phyloP scores from a whole-genome alignment of 2,797 vertebrate genomes.

The Gymnothorax javanicus region DNA sequence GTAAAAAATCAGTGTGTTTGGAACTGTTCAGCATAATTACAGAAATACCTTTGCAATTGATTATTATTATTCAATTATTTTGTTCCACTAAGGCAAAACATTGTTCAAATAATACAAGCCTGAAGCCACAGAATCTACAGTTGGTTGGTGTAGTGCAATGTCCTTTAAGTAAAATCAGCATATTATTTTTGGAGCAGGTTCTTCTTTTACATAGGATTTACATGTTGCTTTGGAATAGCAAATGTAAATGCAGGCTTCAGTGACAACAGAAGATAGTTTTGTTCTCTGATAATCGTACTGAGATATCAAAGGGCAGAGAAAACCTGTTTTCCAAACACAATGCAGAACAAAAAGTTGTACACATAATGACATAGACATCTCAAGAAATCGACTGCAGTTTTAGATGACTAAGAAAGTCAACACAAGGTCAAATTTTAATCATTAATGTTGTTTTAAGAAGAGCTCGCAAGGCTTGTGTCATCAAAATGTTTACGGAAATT shows the following conservation, averaged over 20 bases:
- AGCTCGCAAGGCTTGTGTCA: conserved; percentile 47
- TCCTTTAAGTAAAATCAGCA: conserved; percentile 16
- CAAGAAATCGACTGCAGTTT: background rate
- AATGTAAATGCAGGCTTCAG: conserved; percentile 63
- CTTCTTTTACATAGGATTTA: conserved; percentile 79
- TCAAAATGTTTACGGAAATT: conserved; percentile 71
- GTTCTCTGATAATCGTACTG: conserved; percentile 19
- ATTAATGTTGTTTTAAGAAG: conserved; percentile 38
- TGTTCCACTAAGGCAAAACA: background rate
- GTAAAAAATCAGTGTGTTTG: background rate
- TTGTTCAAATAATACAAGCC: background rate
- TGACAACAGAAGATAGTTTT: conserved; percentile 62
- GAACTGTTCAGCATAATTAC: background rate
- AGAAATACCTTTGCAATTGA: background rate
- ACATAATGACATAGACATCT: background rate
- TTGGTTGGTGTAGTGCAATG: conserved; percentile 14
- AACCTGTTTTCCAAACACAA: conserved; percentile 14
- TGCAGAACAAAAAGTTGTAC: background rate
- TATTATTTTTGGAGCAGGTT: conserved; percentile 23
- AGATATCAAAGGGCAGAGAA: conserved; percentile 14
- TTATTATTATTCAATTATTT: background rate
- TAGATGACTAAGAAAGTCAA: conserved; percentile 25
- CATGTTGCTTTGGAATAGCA: conserved; percentile 78
- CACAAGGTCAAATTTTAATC: conserved; percentile 36
- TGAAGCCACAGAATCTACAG: background rate